phyloP scores from a whole-genome alignment of 53 echinoderm and acorn worm genomes.

The Glandiceps talaboti region DNA sequence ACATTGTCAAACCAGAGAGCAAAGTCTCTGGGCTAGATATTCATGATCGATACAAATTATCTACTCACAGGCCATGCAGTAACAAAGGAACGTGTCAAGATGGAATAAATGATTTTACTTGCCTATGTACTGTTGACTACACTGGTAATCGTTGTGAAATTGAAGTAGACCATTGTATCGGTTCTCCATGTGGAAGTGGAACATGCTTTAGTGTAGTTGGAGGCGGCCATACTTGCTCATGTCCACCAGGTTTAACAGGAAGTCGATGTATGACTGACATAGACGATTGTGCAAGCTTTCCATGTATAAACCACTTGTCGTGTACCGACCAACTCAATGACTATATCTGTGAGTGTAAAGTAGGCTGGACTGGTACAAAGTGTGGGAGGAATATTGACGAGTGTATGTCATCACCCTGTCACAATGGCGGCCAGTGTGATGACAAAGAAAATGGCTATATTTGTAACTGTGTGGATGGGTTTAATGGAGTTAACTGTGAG shows the following conservation, averaged over 20 bases:
- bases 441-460: neutral
- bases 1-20: too few species aligned
- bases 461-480: neutral
- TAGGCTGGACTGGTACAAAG: neutral
- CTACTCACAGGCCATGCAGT: too few species aligned
- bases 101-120: conserved; percentile 15
- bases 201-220: neutral
- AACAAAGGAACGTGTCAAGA: neutral
- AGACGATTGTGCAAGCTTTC: neutral
- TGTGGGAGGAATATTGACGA: neutral
- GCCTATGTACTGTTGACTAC: conserved; percentile 12
- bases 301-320: neutral
- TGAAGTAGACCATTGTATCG: conserved; percentile 9
- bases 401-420: neutral
- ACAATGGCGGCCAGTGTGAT: neutral
- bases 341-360: neutral
- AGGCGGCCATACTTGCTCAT: neutral
- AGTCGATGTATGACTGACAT: neutral
- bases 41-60: too few species aligned
- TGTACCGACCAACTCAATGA: neutral
- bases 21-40: too few species aligned
- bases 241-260: neutral
- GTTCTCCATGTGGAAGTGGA: neutral
- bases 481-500: neutral
- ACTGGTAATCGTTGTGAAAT: conserved; percentile 25